phyloP scores from a whole-genome alignment of 2,888 invertebrate species.

The Pollenia labialis region DNA sequence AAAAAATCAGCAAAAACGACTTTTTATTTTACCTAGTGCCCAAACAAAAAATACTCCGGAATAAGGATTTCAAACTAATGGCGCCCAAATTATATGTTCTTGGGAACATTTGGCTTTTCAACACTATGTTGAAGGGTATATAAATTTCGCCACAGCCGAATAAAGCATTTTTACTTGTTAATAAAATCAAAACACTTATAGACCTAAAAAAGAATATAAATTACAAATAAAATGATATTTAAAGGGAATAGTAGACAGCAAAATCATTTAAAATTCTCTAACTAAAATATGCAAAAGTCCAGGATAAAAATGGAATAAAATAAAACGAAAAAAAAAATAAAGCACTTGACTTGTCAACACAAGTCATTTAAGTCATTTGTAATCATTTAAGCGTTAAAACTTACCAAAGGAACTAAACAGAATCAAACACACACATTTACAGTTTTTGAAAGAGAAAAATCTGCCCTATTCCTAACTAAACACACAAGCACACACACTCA shows the following conservation, averaged over 20 bases:
- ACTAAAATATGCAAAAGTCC: slow-evolving; percentile 56
- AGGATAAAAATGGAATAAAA: neutral
- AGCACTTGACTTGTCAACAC: slow-evolving; percentile 72
- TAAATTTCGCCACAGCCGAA: no score
- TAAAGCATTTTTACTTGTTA: no score
- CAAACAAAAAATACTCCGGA: no score
- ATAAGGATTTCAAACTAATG: no score
- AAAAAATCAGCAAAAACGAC: no score
- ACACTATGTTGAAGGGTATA: no score
- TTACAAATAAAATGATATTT: no score
- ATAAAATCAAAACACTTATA: no score
- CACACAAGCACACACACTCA: neutral
- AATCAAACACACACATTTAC: neutral
- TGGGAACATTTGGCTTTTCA: no score
- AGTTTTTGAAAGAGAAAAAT: neutral
- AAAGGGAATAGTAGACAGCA: neutral
- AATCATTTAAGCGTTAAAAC: slow-evolving; percentile 74
- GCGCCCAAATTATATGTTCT: no score
- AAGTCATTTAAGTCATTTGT: slow-evolving; percentile 74
- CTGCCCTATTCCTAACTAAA: neutral
- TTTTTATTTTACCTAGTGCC: no score
- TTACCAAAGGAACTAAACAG: slow-evolving; percentile 16
- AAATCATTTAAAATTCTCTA: slow-evolving; percentile 42
- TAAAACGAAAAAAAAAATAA: slow-evolving; percentile 4
- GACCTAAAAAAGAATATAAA: no score